These are phyloP conservation scores for Calidris pygmaea DNA, from an alignment of 2,113 vertebrate genomes.

Conservation along the genomic window DNA sequence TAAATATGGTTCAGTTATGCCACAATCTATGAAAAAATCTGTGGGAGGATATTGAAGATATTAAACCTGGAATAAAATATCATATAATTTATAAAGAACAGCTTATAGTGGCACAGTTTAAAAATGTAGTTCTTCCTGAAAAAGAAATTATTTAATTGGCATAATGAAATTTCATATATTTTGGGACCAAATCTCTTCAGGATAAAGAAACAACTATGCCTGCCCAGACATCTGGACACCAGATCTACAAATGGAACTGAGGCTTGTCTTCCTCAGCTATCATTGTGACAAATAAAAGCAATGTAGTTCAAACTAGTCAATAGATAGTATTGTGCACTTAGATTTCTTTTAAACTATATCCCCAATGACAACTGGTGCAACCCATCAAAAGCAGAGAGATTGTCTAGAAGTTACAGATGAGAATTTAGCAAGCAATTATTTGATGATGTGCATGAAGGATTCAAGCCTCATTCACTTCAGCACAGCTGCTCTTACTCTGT, in stretches of 20 bases:
- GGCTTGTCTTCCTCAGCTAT: not conserved
- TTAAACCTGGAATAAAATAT: not conserved
- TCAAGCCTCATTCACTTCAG: not conserved
- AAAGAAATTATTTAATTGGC: not conserved
- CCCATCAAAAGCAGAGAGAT: not conserved
- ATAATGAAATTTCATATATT: not conserved
- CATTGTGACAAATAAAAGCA: not conserved
- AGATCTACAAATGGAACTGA: not conserved
- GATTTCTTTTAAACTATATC: not conserved
- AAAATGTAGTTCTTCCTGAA: not conserved
- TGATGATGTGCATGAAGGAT: not conserved
- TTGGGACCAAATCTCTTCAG: not conserved
- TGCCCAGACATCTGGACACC: not conserved
- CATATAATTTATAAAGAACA: not conserved
- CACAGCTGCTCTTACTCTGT: not conserved
- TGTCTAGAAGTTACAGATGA: not conserved
- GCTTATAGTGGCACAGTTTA: not conserved
- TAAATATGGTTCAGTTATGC: not conserved
- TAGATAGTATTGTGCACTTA: not conserved
- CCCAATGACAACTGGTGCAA: not conserved
- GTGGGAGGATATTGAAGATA: not conserved
- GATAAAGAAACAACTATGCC: not conserved
- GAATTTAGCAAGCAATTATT: not conserved
- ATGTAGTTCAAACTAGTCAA: not conserved
- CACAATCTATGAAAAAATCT: not conserved